A percentile compares a stretch with the other conserved stretches of the same genome.
Evolutionary conservation across 1,140 invertebrate genomes (phyloP).

Genomic region (Panonychus citri): DNA sequence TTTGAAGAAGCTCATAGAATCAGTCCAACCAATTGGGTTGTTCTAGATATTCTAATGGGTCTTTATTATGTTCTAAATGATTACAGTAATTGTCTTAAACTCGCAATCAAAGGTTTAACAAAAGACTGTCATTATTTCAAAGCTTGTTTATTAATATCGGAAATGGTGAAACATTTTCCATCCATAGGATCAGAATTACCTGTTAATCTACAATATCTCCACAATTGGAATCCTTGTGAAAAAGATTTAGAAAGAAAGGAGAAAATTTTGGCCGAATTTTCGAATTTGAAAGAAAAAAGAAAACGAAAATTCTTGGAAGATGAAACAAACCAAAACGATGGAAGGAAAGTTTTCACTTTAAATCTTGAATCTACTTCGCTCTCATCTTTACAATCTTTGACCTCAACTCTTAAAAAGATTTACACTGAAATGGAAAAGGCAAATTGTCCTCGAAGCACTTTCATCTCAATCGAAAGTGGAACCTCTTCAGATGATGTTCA

Average conservation of each 20-base stretch:
- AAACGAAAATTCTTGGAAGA: constrained; percentile 1
- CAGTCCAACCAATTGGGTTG: constrained; percentile 8
- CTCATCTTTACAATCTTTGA: neutral
- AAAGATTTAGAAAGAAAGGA: neutral
- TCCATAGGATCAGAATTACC: constrained; percentile 3
- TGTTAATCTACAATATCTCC: constrained; percentile 2
- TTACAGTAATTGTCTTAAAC: neutral
- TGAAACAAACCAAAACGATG: neutral
- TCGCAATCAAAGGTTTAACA: constrained; percentile 1
- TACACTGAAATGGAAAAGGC: neutral
- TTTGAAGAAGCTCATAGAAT: constrained; percentile 6
- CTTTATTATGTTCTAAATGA: constrained; percentile 7
- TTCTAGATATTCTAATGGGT: constrained; percentile 9
- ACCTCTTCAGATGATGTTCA: neutral
- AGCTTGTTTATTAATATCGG: constrained; percentile 1
- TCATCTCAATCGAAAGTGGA: neutral
- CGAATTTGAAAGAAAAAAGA: neutral
- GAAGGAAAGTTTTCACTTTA: neutral
- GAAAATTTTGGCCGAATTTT: neutral
- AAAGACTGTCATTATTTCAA: neutral
- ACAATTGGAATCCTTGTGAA: constrained; percentile 4
- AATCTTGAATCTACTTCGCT: neutral
- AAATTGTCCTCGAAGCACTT: neutral
- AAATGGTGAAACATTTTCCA: constrained; percentile 2
- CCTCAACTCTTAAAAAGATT: neutral